Evolutionary conservation across 2,113 vertebrate genomes (phyloP).

Genomic region (Anolis sagrei): DNA sequence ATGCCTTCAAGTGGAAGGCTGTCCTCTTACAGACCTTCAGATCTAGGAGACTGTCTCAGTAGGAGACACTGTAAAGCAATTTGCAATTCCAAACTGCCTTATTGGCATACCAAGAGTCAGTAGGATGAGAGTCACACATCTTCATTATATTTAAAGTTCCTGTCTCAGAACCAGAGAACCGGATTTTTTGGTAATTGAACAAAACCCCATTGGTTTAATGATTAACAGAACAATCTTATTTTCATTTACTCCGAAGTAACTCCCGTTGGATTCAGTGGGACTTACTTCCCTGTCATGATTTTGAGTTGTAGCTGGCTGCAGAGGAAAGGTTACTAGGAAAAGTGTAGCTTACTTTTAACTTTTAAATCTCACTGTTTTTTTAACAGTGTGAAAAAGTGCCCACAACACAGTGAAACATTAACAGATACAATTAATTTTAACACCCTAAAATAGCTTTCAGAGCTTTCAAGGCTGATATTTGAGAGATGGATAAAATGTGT

Average conservation of each 20-base stretch:
- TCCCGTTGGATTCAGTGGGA: not conserved
- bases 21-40: not conserved
- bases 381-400: not conserved
- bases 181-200: too few relatives aligned
- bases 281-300: not conserved
- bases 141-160: not conserved
- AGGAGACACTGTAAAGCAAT: not conserved
- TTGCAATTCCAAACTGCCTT: not conserved
- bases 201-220: too few relatives aligned
- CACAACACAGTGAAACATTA: not conserved
- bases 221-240: not conserved
- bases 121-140: not conserved
- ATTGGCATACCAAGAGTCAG: not conserved
- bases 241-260: not conserved
- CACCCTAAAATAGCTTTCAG: not conserved
- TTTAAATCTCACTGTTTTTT: not conserved
- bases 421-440: not conserved
- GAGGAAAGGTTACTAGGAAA: not conserved
- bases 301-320: not conserved
- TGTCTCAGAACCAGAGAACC: not conserved
- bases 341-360: not conserved
- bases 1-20: not conserved
- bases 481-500: not conserved
- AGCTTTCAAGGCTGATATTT: conserved; percentile 16
- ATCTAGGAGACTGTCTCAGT: not conserved